Conservation (phyloP, 2,797 vertebrate species). For the Molossus alvarezi region DNA sequence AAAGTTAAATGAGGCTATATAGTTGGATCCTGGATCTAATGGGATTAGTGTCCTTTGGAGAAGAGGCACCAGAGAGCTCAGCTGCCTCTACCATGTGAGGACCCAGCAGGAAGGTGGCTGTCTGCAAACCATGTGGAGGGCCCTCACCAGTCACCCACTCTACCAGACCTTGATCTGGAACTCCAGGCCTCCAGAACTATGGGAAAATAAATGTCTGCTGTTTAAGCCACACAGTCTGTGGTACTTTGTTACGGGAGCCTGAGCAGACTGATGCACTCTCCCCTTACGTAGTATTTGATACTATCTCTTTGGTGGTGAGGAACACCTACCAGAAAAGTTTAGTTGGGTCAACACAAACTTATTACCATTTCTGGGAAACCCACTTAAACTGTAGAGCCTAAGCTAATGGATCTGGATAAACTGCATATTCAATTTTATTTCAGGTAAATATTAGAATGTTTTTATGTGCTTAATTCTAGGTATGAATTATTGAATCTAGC, state of each 20-base stretch:
- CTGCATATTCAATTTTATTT: constrained; percentile 40
- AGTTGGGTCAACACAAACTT: background rate
- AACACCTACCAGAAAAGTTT: background rate
- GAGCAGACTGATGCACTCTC: background rate
- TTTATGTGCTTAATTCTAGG: background rate
- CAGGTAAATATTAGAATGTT: background rate
- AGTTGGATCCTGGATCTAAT: background rate
- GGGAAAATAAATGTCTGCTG: background rate
- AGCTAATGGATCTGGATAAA: constrained; percentile 11
- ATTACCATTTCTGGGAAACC: constrained; percentile 26
- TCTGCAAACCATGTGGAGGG: background rate
- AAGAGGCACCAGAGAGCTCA: background rate
- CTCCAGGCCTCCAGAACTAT: background rate
- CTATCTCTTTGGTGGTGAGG: background rate
- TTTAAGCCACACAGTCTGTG: background rate
- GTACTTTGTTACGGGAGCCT: background rate
- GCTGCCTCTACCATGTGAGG: background rate
- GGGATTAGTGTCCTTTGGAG: background rate
- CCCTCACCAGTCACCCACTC: background rate
- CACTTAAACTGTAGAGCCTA: background rate
- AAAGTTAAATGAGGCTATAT: background rate
- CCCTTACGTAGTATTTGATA: background rate
- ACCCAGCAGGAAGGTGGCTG: background rate
- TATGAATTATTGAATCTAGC: background rate
- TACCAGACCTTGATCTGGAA: background rate